A percentile compares a stretch with the other conserved stretches of the same genome.
Evolutionary conservation across 2,888 invertebrate species (phyloP).

Genomic region (Sepioteuthis lessoniana): DNA sequence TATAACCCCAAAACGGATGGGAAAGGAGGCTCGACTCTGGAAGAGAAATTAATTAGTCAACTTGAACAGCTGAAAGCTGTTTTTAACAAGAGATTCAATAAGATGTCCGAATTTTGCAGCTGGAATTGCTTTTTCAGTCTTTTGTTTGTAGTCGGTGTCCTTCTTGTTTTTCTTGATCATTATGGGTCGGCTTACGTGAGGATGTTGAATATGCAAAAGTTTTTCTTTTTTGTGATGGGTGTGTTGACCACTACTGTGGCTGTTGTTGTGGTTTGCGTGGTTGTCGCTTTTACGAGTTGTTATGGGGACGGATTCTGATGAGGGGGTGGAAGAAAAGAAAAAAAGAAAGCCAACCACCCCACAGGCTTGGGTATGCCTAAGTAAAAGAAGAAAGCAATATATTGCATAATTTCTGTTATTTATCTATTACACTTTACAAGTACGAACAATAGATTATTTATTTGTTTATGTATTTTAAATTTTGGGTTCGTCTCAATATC

Average conservation of each 20-base stretch:
- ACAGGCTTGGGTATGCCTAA: too few relatives aligned
- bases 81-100: neutral
- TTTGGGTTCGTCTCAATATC: too few relatives aligned
- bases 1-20: neutral
- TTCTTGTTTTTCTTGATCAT: slow-evolving; percentile 36
- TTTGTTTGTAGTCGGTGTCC: slow-evolving; percentile 26
- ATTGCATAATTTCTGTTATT: too few relatives aligned
- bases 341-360: too few relatives aligned
- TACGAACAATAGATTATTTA: too few relatives aligned
- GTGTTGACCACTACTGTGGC: slow-evolving; percentile 36
- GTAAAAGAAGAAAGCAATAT: too few relatives aligned
- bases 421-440: too few relatives aligned
- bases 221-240: slow-evolving; percentile 46
- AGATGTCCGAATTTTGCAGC: slow-evolving; percentile 34
- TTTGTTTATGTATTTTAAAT: too few relatives aligned
- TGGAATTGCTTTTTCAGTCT: slow-evolving; percentile 44
- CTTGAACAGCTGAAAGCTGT: neutral
- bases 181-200: slow-evolving; percentile 39
- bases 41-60: neutral
- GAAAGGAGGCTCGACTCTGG: neutral
- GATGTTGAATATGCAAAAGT: slow-evolving; percentile 40
- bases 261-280: slow-evolving; percentile 35
- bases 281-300: slow-evolving; percentile 39
- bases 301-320: slow-evolving; percentile 41
- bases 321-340: too few relatives aligned